Percentiles rank a stretch among this genome's conserved stretches.
Conservation (phyloP, 1,140 invertebrate species). For the Littorina saxatilis region DNA sequence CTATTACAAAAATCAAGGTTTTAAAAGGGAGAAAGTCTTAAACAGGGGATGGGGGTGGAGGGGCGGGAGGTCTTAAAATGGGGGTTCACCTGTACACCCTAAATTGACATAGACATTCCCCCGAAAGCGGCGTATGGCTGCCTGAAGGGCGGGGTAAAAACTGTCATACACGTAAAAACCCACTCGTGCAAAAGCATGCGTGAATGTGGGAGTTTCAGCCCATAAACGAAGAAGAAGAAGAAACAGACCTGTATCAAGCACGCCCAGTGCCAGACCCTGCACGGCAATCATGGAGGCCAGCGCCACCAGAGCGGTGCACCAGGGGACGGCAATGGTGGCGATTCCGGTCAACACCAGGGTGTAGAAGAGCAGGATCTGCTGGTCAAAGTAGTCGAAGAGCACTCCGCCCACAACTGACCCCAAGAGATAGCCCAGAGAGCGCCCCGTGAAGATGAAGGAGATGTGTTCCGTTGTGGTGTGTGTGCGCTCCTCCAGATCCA, state of each 20-base stretch:
- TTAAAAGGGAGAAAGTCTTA: too few species aligned
- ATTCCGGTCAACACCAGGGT: slow-evolving; percentile 64
- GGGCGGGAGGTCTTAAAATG: too few species aligned
- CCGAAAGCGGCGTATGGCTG: too few species aligned
- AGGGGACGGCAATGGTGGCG: slow-evolving; percentile 67
- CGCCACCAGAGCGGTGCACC: slow-evolving; percentile 61
- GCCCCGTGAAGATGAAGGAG: slow-evolving; percentile 68
- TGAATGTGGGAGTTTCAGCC: too few species aligned
- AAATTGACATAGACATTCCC: too few species aligned
- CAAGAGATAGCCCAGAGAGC: slow-evolving; percentile 72
- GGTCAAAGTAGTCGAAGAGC: slow-evolving; percentile 73
- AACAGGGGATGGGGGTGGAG: too few species aligned
- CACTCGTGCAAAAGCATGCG: too few species aligned
- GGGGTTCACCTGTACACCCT: too few species aligned
- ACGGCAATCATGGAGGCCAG: slow-evolving; percentile 70
- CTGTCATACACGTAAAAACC: too few species aligned
- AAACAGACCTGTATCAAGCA: slow-evolving; percentile 74
- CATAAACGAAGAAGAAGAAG: too few species aligned
- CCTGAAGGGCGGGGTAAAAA: too few species aligned
- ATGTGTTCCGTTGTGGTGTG: slow-evolving; percentile 65
- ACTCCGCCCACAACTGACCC: slow-evolving; percentile 71
- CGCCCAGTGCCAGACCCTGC: slow-evolving; percentile 74
- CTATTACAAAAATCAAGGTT: too few species aligned
- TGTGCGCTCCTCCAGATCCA: slow-evolving; percentile 70
- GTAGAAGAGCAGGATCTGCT: slow-evolving; percentile 66